Base-by-base conservation (phyloP, 2,113 vertebrate species). In the pig (Sus scrofa) region DNA sequence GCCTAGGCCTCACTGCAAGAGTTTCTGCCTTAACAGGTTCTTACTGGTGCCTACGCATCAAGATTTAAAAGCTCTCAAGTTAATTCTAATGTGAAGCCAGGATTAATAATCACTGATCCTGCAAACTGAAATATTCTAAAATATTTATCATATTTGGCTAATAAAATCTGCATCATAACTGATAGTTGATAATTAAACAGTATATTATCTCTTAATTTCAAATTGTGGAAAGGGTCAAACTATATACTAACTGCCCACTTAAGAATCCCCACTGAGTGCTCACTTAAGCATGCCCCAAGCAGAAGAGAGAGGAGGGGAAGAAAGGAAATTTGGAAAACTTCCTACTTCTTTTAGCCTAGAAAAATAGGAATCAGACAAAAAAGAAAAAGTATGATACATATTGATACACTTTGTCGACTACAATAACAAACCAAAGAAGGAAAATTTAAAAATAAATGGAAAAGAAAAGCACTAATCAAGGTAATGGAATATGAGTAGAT, bases 401-500 rank as follows among this genome's bases (percentile, higher is more conserved):
- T 8, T 50, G 19, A 56, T 65, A 56, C 2, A 24, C 6, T 37
- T 83, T 83, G 22, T n/a, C 2, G 2, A 73, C 22, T 92, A 63
- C 2, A 79, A 67, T 65, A 91, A 70, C 24, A 95, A 86, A 67
- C 18, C 27, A 93, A 86, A 92, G 27, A 90, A 86, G n/a, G 39
- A 44, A 83, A 90, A 39, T 14, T 68, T 94, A 24, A 77, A 94
- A 92, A 88, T 70, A 91, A 89, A 60, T 78, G 18, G 50, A 70
- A 93, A 88, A 73, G 7, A 54, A 92, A 93, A 89, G 26, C 11
- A 89, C 26, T 44, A 70, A 94, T 73, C 54, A 91, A 94, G 44
- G n/a, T 93, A 91, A 94, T 77, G 2, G 8, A 96, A 90, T 63
- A 50, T 44, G 77, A 87, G 63, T 89, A 73, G 83, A 93, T 87